phyloP scores from a whole-genome alignment of 2,113 vertebrate genomes.

The Falcunculus frontatus region DNA sequence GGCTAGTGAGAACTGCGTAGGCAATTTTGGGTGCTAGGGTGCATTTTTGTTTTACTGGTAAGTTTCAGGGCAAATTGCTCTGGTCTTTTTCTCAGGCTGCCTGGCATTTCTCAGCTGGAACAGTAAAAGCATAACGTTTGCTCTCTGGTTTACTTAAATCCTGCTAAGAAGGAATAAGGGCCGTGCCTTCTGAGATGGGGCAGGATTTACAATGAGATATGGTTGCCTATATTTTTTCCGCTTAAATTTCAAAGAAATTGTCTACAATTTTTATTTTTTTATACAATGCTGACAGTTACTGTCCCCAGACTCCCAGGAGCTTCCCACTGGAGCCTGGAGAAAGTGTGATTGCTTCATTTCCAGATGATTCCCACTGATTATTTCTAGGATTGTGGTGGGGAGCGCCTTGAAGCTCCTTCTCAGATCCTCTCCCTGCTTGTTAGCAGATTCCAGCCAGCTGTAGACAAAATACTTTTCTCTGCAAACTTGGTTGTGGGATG shows the following conservation, averaged over 20 bases:
- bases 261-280: background rate
- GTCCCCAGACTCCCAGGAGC: background rate
- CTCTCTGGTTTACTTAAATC: background rate
- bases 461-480: constrained; percentile 52
- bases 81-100: background rate
- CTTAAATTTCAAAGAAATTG: background rate
- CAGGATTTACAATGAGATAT: background rate
- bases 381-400: background rate
- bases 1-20: background rate
- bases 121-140: background rate
- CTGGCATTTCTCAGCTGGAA: background rate
- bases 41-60: background rate
- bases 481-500: constrained; percentile 26
- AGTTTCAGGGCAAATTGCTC: background rate
- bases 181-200: background rate
- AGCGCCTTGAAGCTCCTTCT: background rate
- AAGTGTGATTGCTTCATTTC: background rate
- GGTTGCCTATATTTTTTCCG: background rate
- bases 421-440: constrained; percentile 14
- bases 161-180: background rate
- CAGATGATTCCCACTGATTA: background rate
- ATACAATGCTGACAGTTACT: background rate
- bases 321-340: background rate
- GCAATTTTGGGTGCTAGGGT: background rate
- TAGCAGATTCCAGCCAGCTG: constrained; percentile 21